A percentile compares a stretch with the other conserved stretches of the same genome.
phyloP scores from a whole-genome alignment of 2,888 invertebrate species.

The Anagyrus pseudococci region DNA sequence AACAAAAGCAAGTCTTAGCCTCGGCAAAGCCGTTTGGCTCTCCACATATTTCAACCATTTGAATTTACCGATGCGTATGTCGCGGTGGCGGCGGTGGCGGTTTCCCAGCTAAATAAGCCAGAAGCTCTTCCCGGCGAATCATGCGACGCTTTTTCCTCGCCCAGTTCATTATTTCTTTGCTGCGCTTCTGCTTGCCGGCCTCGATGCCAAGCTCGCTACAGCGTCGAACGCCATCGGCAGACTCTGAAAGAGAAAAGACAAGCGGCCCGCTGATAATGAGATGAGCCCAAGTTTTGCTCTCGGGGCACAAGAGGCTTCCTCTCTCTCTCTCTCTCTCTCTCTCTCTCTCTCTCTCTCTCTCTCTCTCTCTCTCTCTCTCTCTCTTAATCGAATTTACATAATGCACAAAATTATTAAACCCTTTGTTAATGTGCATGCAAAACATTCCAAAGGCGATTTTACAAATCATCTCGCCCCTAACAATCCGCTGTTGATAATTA shows the following conservation, averaged over 20 bases:
- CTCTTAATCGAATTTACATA: no score
- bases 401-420: no score
- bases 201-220: constrained; percentile 75
- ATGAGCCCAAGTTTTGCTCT: background rate
- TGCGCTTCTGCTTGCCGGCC: constrained; percentile 76
- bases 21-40: background rate
- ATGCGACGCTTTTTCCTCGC: constrained; percentile 75
- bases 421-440: no score
- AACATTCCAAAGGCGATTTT: no score
- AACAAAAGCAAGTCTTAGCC: background rate
- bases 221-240: constrained; percentile 73
- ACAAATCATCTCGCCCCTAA: no score
- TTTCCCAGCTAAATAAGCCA: constrained; percentile 79
- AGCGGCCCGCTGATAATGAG: background rate
- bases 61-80: constrained; percentile 63
- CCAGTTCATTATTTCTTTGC: constrained; percentile 79
- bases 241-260: constrained; percentile 66
- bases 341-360: no score
- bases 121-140: constrained; percentile 77
- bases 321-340: no score
- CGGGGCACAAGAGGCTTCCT: no score
- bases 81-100: constrained; percentile 67
- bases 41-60: background rate
- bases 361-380: no score
- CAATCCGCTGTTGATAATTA: no score